These are phyloP conservation scores for Eonycteris spelaea DNA, from an alignment of 2,113 vertebrate genomes.

Conservation along the genomic window DNA sequence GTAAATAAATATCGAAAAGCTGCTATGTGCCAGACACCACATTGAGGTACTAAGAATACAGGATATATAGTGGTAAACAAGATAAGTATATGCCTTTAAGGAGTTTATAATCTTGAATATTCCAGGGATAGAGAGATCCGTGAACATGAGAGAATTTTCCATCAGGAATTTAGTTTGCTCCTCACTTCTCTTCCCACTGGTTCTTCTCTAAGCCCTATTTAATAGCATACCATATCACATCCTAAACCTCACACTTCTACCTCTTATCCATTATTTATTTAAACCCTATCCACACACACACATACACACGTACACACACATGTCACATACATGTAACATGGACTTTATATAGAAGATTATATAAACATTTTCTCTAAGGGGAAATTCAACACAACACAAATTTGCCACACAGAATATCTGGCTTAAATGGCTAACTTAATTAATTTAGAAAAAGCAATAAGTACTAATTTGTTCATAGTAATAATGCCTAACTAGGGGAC, in stretches of 20 bases:
- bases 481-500: neutral
- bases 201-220: neutral
- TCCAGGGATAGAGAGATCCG: neutral
- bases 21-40: neutral
- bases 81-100: neutral
- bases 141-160: neutral
- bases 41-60: neutral
- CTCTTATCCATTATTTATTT: neutral
- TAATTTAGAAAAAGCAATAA: neutral
- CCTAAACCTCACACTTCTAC: neutral
- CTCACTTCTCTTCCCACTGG: neutral
- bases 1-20: neutral
- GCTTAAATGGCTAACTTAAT: neutral
- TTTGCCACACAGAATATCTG: neutral
- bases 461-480: neutral
- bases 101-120: neutral
- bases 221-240: neutral
- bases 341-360: neutral
- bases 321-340: neutral
- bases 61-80: neutral
- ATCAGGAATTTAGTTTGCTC: neutral
- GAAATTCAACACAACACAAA: neutral
- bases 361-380: neutral
- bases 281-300: neutral
- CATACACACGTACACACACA: neutral